Base-by-base conservation (phyloP, 2,888 invertebrate genomes). In the Pheosia gnoma region DNA sequence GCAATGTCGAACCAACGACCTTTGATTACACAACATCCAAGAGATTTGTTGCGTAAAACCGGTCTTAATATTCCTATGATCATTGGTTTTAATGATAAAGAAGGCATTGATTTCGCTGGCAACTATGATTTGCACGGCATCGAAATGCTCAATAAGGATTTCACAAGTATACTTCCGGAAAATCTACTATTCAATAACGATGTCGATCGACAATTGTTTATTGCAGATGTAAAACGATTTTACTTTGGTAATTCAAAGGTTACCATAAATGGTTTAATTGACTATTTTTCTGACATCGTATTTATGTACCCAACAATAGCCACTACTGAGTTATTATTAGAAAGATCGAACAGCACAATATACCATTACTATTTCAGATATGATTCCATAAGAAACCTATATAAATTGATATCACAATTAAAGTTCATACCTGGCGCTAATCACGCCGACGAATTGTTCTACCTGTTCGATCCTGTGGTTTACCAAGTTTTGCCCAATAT, bases 281-380 rank as follows among this genome's bases (percentile, higher is more conserved):
- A 82, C 54, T 85, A 78, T 62, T 80, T 81, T 63, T 77, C 84
- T 36, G 85, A 85, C 70, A 61, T 65, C 8, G 57, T 78, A n/a
- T 60, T 80, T 51, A 64, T 71, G 38, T 80, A 68, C 55, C 79
- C 83, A 45, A 52, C 68, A 13, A 57, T 71, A 0, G 43, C 65
- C 9, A 65, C 74, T 41, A 65, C 74, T 8, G 65, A 73, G 41
- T 66, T 62, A 60, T 71, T 77, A 7, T 9, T 71, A 41, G 62
- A 57, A 25, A 67, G 67, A 45, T 56, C 65, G 10, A 74, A 65
- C 9, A 61, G 74, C 4, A 64, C 64, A 37, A 37, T 83, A 5
- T 78, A 70, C 61, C 79, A 80, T 59, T 85, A 84, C 71, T 79
- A 78, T 64, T 85, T 85, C 66, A 63, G 68, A 61, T 81, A 78